phyloP scores from a whole-genome alignment of 2,797 vertebrate genomes.

The Petrocephalus schoutedeni region DNA sequence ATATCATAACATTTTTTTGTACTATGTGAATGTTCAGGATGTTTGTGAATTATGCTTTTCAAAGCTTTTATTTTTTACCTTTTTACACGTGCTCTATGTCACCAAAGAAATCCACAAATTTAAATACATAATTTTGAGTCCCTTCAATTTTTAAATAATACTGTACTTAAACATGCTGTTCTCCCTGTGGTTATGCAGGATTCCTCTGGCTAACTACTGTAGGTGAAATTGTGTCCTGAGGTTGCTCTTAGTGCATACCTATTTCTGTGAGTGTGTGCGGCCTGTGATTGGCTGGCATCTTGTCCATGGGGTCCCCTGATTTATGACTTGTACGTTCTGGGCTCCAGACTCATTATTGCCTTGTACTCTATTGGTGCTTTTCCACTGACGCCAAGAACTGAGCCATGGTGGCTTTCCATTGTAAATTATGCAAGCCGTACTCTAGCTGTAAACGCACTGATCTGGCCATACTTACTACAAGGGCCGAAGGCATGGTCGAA shows the following conservation, averaged over 20 bases:
- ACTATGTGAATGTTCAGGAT: slow-evolving; percentile 69
- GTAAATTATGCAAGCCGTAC: neutral
- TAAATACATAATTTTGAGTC: slow-evolving; percentile 30
- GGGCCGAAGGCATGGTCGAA: neutral
- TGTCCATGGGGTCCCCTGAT: no score
- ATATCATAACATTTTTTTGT: slow-evolving; percentile 74
- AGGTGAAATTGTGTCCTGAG: neutral
- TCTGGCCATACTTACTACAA: neutral
- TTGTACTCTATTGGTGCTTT: no score
- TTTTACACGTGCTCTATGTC: slow-evolving; percentile 74
- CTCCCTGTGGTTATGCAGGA: neutral
- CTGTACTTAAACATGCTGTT: neutral
- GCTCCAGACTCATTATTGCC: no score
- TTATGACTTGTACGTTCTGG: no score
- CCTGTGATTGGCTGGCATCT: no score
- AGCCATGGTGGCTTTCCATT: neutral
- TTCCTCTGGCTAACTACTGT: neutral
- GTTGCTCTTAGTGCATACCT: neutral
- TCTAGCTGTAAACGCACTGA: neutral
- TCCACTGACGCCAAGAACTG: neutral
- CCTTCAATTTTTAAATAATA: slow-evolving; percentile 29
- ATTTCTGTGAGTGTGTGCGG: neutral
- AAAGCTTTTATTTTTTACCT: slow-evolving; percentile 47
- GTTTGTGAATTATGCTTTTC: slow-evolving; percentile 60
- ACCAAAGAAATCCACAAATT: slow-evolving; percentile 73